phyloP scores from a whole-genome alignment of 2,888 invertebrate species.

The Hesperia comma region DNA sequence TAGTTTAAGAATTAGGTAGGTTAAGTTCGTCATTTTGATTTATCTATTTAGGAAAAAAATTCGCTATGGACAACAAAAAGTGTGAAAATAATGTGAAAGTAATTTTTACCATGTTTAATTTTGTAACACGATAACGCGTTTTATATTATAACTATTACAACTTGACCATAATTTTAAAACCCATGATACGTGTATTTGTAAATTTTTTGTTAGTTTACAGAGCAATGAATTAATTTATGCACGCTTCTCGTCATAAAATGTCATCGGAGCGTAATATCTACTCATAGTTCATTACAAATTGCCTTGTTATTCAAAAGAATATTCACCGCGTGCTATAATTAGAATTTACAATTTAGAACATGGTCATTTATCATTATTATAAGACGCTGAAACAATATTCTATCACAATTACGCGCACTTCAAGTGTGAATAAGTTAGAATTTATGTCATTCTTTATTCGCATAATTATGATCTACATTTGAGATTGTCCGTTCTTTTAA shows the following conservation, averaged over 20 bases:
- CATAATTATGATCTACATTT: conserved; percentile 25
- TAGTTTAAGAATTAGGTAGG: too few relatives aligned
- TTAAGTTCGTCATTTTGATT: too few relatives aligned
- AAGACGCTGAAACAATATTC: conserved; percentile 52
- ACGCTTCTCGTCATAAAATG: conserved; percentile 47
- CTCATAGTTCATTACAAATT: conserved; percentile 56
- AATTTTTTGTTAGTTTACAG: neutral
- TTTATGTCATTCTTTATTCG: conserved; percentile 30
- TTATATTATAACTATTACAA: neutral
- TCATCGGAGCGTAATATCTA: conserved; percentile 53
- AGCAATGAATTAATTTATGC: conserved; percentile 20
- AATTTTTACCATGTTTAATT: neutral
- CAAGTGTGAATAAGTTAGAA: conserved; percentile 32
- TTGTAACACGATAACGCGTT: neutral
- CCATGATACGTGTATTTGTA: neutral
- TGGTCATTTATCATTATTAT: conserved; percentile 68
- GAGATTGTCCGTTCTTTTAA: conserved; percentile 19
- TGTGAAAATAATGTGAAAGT: neutral
- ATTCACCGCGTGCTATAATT: conserved; percentile 57
- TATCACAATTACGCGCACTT: conserved; percentile 32
- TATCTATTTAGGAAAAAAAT: too few relatives aligned
- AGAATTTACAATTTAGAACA: conserved; percentile 65
- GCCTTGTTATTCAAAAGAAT: conserved; percentile 61
- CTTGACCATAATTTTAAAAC: neutral
- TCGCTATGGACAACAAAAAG: too few relatives aligned